phyloP scores from a whole-genome alignment of 2,797 vertebrate species.

The Ptychadena robeensis region DNA sequence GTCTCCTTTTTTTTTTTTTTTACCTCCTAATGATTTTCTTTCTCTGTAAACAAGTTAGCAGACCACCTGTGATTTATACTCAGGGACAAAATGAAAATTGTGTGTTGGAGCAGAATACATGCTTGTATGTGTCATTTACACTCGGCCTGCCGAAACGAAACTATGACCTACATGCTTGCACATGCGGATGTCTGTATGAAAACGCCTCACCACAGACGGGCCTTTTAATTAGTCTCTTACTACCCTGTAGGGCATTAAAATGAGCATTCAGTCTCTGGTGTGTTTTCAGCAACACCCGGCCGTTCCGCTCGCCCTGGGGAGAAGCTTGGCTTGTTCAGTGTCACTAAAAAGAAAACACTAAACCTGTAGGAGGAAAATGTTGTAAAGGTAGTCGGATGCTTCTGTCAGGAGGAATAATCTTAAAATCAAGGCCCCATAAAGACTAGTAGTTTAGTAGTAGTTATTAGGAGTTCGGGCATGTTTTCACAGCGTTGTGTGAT shows the following conservation, averaged over 20 bases:
- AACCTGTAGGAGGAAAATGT: background rate
- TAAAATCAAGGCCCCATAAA: background rate
- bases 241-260: conserved; percentile 46
- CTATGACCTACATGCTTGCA: conserved; percentile 38
- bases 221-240: conserved; percentile 42
- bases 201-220: conserved; percentile 40
- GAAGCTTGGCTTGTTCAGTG: conserved; percentile 21
- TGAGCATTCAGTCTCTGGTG: conserved; percentile 42
- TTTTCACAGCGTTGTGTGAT: no score
- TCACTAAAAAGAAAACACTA: conserved; percentile 8
- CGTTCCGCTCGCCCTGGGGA: conserved; percentile 8
- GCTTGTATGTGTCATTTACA: conserved; percentile 39
- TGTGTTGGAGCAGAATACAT: conserved; percentile 21
- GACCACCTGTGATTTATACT: conserved; percentile 42
- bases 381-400: background rate
- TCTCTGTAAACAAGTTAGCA: conserved; percentile 41
- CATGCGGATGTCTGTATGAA: conserved; percentile 37
- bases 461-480: no score
- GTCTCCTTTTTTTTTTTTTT: conserved; percentile 10
- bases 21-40: conserved; percentile 36
- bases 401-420: background rate
- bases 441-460: background rate
- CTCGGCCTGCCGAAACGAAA: conserved; percentile 24
- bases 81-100: conserved; percentile 50
- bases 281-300: conserved; percentile 45